Conservation (phyloP, 2,113 vertebrate genomes). For the Sphyrna mokarran region DNA sequence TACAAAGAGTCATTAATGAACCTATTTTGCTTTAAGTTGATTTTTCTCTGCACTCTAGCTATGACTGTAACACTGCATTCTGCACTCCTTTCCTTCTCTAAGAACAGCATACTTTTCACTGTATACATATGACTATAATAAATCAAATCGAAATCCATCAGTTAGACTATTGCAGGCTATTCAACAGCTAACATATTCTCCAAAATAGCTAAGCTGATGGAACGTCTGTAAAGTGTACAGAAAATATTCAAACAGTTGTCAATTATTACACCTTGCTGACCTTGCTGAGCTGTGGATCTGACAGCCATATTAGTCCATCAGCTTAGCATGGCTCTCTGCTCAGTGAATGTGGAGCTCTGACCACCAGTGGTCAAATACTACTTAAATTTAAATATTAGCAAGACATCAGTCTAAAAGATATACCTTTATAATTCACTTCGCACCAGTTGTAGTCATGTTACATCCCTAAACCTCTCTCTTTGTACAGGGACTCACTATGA, state of each 20-base stretch:
- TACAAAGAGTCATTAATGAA: too few relatives aligned
- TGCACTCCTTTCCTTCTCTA: too few relatives aligned
- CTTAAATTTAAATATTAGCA: background rate
- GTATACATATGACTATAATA: too few relatives aligned
- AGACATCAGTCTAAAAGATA: background rate
- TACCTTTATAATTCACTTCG: too few relatives aligned
- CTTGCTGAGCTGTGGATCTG: background rate
- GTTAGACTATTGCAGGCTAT: background rate
- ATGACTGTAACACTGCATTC: too few relatives aligned
- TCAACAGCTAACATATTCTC: background rate
- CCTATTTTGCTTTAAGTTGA: too few relatives aligned
- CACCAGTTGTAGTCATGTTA: too few relatives aligned
- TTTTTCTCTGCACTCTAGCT: too few relatives aligned
- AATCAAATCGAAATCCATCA: background rate
- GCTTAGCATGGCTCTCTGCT: background rate
- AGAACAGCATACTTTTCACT: too few relatives aligned
- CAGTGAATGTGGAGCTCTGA: background rate
- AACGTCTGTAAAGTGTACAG: background rate
- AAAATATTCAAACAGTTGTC: background rate
- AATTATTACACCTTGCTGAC: background rate
- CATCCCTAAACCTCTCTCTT: too few relatives aligned
- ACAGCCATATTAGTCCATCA: background rate
- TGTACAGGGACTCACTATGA: too few relatives aligned
- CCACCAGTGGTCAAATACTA: background rate
- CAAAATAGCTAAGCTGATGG: background rate